Evolutionary conservation across 35 echinoderm and acorn worm genomes (phyloP), one percentile per base, ranked within the genome.

Genomic region (Heliocidaris erythrogramma): DNA sequence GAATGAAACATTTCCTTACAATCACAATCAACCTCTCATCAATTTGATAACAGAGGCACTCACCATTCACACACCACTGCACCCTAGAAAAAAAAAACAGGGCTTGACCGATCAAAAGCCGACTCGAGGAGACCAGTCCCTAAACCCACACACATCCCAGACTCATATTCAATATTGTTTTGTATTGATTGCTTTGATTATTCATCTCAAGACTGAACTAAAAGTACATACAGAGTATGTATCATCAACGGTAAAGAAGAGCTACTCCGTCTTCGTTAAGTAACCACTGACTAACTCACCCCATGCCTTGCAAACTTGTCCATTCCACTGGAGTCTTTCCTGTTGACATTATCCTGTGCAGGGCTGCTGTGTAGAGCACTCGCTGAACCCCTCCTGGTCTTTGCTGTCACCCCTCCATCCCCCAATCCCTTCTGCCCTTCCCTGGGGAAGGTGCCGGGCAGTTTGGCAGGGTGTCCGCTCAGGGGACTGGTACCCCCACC

Each of bases 401-500:
- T 49, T 9, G 91, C 48, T 48, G 29, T 27, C 91, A 92, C 13
- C 48, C 16, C 48, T 32, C 49, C 49, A 48, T 52, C 91, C 13
- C 0, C 91, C 50, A 92, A 13, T 14, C 48, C 30, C 49, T 92
- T 49, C 47, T 92, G 91, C 29, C 91, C 91, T 17, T 59, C 91
- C 50, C 49, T 92, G 3, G 91, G 91, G 91, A 52, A 59, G 91
- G 91, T 49, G 29, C 91, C 30, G 29, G 91, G 32, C 29, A 49
- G 11, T 48, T 92, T 92, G 5, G 31, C 91, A 50, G 31, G 47
- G 31, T 92, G 91, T 59, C 49, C 48, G 91, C 48, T 92, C 48
- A 92, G 50, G 49, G 91, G 91, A 59, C 91, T 92, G 91, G 48
- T 92, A 16, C 91, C 91, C 47, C 91, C 91, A 50, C 91, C 49